Evolutionary conservation across 1,140 invertebrate species (phyloP).

Genomic region (Drosophila pectinifera): DNA sequence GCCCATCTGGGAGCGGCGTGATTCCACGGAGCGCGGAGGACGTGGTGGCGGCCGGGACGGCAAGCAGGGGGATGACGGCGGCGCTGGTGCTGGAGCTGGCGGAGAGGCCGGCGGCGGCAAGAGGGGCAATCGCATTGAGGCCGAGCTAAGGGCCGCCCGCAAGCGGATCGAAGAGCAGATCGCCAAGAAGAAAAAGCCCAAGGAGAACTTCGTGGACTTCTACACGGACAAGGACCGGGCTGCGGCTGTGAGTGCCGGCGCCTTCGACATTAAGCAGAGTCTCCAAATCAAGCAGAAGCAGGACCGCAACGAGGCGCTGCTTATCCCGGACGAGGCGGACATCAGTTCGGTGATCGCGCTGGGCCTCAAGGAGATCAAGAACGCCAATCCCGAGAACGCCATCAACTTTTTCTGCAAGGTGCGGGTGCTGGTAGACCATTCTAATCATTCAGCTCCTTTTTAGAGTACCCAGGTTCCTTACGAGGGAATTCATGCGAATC

Average conservation of each 20-base stretch:
- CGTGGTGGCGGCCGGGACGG: slow-evolving; percentile 45
- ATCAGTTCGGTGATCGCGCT: slow-evolving; percentile 90
- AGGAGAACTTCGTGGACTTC: slow-evolving; percentile 89
- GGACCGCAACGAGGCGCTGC: slow-evolving; percentile 90
- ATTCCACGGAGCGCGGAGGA: slow-evolving; percentile 36
- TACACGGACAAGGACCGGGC: slow-evolving; percentile 96
- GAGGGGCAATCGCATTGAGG: slow-evolving; percentile 82
- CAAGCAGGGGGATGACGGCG: slow-evolving; percentile 67
- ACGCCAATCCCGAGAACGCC: slow-evolving; percentile 89
- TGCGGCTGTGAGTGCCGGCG: slow-evolving; percentile 91
- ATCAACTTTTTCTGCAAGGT: slow-evolving; percentile 93
- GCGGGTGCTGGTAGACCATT: neutral
- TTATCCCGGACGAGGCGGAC: slow-evolving; percentile 92
- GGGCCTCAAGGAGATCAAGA: slow-evolving; percentile 90
- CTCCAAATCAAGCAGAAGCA: slow-evolving; percentile 92
- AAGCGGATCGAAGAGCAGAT: slow-evolving; percentile 76
- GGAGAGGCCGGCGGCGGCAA: slow-evolving; percentile 35
- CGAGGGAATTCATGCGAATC: too few relatives aligned
- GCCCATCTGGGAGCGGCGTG: slow-evolving; percentile 61
- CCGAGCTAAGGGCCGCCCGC: slow-evolving; percentile 71
- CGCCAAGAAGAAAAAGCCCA: slow-evolving; percentile 86
- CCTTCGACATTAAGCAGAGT: slow-evolving; percentile 92
- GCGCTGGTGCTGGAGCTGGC: slow-evolving; percentile 20
- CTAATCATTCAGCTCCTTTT: neutral
- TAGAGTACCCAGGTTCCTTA: too few relatives aligned